Conservation (phyloP, 1,140 invertebrate species). For the Leptinotarsa undecemlineata region DNA sequence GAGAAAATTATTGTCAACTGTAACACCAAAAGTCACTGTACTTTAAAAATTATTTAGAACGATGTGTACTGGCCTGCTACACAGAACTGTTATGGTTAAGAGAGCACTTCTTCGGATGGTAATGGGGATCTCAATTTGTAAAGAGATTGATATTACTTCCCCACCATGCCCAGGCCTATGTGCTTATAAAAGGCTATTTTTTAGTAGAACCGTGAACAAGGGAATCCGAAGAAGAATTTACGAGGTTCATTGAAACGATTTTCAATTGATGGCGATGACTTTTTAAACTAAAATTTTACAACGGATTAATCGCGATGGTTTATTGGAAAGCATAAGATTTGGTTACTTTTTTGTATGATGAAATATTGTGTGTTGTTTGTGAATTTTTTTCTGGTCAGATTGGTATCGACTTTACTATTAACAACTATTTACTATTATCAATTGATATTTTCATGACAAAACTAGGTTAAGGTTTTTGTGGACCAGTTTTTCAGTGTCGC, state of each 20-base stretch:
- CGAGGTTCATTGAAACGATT: not conserved
- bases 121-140: constrained; percentile 42
- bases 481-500: too few species aligned
- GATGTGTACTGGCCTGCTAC: constrained; percentile 24
- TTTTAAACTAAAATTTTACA: not conserved
- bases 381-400: too few species aligned
- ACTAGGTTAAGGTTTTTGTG: too few species aligned
- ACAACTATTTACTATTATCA: too few species aligned
- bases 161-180: constrained; percentile 25
- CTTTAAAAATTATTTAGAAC: constrained; percentile 22
- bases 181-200: constrained; percentile 5
- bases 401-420: too few species aligned
- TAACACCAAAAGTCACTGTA: constrained; percentile 28
- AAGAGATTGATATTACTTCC: constrained; percentile 44
- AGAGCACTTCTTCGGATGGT: constrained; percentile 35
- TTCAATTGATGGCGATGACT: not conserved
- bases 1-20: constrained; percentile 17
- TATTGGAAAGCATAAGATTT: not conserved
- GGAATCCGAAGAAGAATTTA: not conserved
- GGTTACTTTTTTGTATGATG: not conserved
- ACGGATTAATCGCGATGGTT: not conserved
- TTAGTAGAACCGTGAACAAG: not conserved
- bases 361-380: too few species aligned
- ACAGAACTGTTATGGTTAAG: constrained; percentile 30
- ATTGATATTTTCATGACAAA: too few species aligned